phyloP scores from a whole-genome alignment of 2,113 vertebrate genomes.

The Epinephelus fuscoguttatus region DNA sequence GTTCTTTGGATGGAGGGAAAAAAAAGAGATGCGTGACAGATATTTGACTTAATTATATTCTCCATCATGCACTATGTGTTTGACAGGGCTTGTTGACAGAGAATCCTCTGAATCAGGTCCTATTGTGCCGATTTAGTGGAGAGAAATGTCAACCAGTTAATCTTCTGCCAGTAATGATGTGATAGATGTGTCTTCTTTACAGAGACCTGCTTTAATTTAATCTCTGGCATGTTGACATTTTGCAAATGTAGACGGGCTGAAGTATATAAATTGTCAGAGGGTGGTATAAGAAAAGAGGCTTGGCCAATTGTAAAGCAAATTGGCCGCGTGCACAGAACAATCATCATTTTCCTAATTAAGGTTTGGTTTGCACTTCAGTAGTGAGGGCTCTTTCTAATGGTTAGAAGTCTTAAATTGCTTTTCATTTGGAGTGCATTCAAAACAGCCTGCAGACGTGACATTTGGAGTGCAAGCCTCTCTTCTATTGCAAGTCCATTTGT shows the following conservation, averaged over 20 bases:
- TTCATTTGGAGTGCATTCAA: conserved; percentile 78
- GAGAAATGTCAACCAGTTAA: conserved; percentile 75
- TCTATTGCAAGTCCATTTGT: conserved; percentile 67
- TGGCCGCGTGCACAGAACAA: conserved; percentile 49
- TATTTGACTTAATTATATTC: conserved; percentile 73
- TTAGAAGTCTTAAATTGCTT: conserved; percentile 75
- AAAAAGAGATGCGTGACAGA: conserved; percentile 37
- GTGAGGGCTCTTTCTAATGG: conserved; percentile 71
- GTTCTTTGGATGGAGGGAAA: conserved; percentile 16
- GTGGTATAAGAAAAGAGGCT: conserved; percentile 30
- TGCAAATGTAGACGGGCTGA: conserved; percentile 64
- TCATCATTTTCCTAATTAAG: conserved; percentile 80
- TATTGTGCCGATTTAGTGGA: conserved; percentile 61
- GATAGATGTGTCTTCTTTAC: conserved; percentile 70
- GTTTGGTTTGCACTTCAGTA: conserved; percentile 76
- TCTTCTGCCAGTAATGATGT: conserved; percentile 70
- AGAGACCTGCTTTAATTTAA: conserved; percentile 74
- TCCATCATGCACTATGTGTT: conserved; percentile 57
- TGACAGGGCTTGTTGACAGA: conserved; percentile 52
- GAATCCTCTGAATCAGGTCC: conserved; percentile 48
- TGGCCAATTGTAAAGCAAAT: conserved; percentile 61
- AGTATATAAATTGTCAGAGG: conserved; percentile 62
- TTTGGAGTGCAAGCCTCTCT: conserved; percentile 67
- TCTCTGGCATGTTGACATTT: conserved; percentile 77
- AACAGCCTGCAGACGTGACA: conserved; percentile 74